These are phyloP conservation scores for Triplophysa yarkandensis DNA, from an alignment of 2,797 vertebrate species.

Conservation along the genomic window DNA sequence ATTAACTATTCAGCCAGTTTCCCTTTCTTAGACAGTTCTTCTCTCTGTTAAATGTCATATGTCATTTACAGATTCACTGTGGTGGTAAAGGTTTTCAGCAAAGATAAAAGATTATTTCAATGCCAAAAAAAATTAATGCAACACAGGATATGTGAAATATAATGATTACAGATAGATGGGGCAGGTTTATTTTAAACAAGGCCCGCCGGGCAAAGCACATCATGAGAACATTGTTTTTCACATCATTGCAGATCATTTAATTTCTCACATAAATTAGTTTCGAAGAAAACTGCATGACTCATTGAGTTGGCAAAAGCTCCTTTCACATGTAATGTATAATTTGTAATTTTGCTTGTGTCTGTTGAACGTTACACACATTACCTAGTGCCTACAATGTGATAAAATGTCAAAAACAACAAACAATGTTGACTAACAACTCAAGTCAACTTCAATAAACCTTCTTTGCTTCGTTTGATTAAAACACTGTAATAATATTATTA, in stretches of 20 bases:
- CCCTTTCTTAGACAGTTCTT: too few species aligned
- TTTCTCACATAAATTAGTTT: constrained; percentile 23
- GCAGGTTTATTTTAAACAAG: constrained; percentile 8
- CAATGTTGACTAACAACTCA: constrained; percentile 18
- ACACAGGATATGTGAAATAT: too few species aligned
- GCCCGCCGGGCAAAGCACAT: constrained; percentile 9
- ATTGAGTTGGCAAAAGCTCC: constrained; percentile 5
- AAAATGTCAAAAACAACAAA: constrained; percentile 15
- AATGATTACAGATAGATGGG: not conserved
- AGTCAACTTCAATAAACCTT: constrained; percentile 12
- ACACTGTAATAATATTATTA: not conserved
- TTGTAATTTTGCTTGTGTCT: not conserved
- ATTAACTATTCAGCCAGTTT: too few species aligned
- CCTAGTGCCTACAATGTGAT: constrained; percentile 1
- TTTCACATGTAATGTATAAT: not conserved
- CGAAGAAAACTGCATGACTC: constrained; percentile 14
- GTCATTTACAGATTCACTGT: too few species aligned
- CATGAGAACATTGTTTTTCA: constrained; percentile 4
- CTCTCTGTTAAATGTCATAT: not conserved
- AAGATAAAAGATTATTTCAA: too few species aligned
- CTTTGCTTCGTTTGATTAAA: not conserved
- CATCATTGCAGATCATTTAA: constrained; percentile 34
- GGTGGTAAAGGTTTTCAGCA: too few species aligned
- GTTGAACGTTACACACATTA: constrained; percentile 1
- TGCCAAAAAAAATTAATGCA: too few species aligned